Evolutionary conservation across 2,888 invertebrate species (phyloP), one percentile per base, ranked within the genome.

Genomic region (Agonopterix subpropinquella): DNA sequence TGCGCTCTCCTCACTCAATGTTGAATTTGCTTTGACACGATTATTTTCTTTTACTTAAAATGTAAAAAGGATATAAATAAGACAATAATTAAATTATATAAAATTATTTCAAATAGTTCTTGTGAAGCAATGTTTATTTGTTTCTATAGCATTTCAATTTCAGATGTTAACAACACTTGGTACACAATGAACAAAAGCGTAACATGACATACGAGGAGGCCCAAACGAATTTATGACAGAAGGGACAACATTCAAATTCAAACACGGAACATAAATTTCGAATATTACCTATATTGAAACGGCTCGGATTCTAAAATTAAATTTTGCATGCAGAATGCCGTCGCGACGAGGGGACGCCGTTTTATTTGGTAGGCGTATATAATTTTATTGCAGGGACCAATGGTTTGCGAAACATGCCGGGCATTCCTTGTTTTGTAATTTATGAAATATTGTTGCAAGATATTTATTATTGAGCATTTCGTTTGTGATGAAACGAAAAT

Each of bases 281-380:
- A 77, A 83, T 80, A 84, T 85, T 84, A 81, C 87, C 88, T 87
- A 88, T 87, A 88, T 85, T 82, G 86, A 75, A 82, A 76, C 76
- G 79, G 71, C 70, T 72, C 65, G 80, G 80, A 83, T 82, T 84
- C 76, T 85, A 84, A 88, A 88, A 88, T 88, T 87, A 77, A 87
- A 83, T 87, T 87, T 81, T 80, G 88, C 86, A 88, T 87, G 84
- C 88, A 79, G 80, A 86, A 84, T 53, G 74, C 61, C 71, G 75
- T 55, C 68, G 72, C 62, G 69, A 57, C 61, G 64, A 68, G 76
- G 77, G 70, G 71, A 64, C 64, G 69, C 59, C 45, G 73, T 73
- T 80, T 82, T 88, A 88, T 88, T 88, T 81, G 77, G 87, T 79
- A 87, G 88, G 88, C 88, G 88, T 88, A 84, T 85, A 88, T 87